Evolutionary conservation across 2,888 invertebrate genomes (phyloP), one percentile per base, ranked within the genome.

Genomic region (Elmis aenea): DNA sequence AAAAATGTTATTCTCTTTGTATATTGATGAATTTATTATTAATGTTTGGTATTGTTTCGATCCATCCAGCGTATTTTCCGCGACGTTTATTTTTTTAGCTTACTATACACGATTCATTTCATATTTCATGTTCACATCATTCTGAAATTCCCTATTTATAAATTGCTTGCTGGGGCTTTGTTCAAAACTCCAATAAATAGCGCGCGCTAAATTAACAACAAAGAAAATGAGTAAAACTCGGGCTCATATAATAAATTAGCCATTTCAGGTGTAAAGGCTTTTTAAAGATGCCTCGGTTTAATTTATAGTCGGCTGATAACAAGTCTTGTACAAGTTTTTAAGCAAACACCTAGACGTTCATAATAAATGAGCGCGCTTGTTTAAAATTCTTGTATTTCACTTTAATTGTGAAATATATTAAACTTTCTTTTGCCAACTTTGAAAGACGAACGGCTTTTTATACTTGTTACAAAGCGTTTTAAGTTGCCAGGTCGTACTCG

Each of bases 221-320:
- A 36, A 41, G 36, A 36, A 36, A 41, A 35, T 41, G 41, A 32
- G 32, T n/a, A n/a, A n/a, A n/a, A 36, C 32, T 41, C 41, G 41
- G 36, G 41, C 36, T 36, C 41, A 41, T 41, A 41, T 28, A 41
- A 36, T 41, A 41, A 36, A 41, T 41, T 42, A 42, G 33, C 37
- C 33, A 42, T 33, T 42, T 33, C 42, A 42, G 42, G 37, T 42
- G 37, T 38, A 37, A 42, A 42, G 36, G 37, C 37, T 37, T 42
- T 41, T 37, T 38, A 38, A 42, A 31, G 33, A 34, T 41, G 41
- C 41, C 28, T 32, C 29, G 33, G 33, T 38, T 31, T 42, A 42
- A 42, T 42, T 42, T 42, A 42, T 42, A 26, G 43, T 27, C 15
- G 33, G 36, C 43, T 43, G 43, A 43, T 43, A 43, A 39, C 39